Base-by-base conservation (phyloP, 2,797 vertebrate genomes). In the Neosilurus hyrtlii region DNA sequence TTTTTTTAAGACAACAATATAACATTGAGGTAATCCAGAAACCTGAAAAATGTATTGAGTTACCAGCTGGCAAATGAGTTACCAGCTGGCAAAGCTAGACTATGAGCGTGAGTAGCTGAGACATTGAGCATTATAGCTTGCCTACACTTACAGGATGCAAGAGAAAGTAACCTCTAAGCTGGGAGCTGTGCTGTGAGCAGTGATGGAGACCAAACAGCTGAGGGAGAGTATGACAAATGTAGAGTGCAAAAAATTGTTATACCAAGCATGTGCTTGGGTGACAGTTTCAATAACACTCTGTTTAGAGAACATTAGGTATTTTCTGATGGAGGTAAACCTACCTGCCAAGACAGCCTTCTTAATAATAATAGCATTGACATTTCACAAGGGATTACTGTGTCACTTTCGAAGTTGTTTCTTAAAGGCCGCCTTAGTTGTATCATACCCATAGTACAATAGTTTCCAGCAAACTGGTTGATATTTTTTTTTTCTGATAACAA, bases 301-400 rank as follows among this genome's bases (percentile, higher is more conserved):
- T 77, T 62, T 16, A n/a, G 37, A 77, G n/a, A 76, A 59, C 11
- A 63, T 77, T 16, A 11, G 9, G 59, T 49, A 11, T 77, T 63
- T 77, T 77, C 35, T 77, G 54, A 75, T 37, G 18, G 54, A 16
- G 22, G 26, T 7, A 63, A 63, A 24, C 26, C 74, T 37, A 43
- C 10, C 68, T 24, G 68, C 49, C 12, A 26, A 75, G 73, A 57
- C 73, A 75, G 9, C 24, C 43, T 0, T 79, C n/a, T 79, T 66
- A 52, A 65, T 79, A 9, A 52, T 52, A 79, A 79, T 52, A 79
- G 18, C 61, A 30, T 9, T 30, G 61, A 65, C 62, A 54, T 37
- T 76, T 76, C 57, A 49, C 35, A 15, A 16, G 22, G 10, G 10
- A 61, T 22, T 43, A 20, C n/a, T 62, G 12, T 15, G 57, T 61